Evolutionary conservation across 2,113 vertebrate genomes (phyloP), one percentile per base, ranked within the genome.

Genomic region (Brachyhypopomus gauderio): DNA sequence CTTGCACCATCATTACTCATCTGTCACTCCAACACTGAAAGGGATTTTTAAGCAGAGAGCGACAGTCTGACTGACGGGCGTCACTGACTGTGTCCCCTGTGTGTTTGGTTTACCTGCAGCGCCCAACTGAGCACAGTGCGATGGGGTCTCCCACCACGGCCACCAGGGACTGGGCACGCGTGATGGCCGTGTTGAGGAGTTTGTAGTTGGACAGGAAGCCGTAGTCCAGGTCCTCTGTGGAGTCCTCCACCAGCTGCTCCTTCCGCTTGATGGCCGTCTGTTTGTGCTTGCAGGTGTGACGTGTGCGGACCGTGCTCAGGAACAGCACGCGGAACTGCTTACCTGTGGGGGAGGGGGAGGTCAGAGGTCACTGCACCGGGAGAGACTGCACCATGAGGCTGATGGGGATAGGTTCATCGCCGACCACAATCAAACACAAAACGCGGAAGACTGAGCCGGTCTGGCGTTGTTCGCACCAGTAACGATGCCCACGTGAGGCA

Each of bases 181-280:
- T 99, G 92, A 99, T 98, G 93, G 97, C 98, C 34, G 98, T 99
- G 91, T 99, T 99, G 63, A 99, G 97, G 80, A 99, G 97, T 88
- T 98, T 99, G 92, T 98, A 98, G 91, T 99, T 99, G 76, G 98
- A 99, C 73, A 99, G 92, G 91, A 99, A 99, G 82, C 98, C 98
- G 25, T 99, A 99, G 93, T 99, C 98, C 75, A 99, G 94, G 82
- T 99, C 98, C 80, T 99, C 97, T 0, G 97, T 98, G 2, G 98
- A 98, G 90, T 99, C 98, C 92, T 99, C 97, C 86, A 98, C 92
- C 56, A 98, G 93, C 89, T 99, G 98, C 75, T 99, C 98, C 91
- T 98, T 98, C 81, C 97, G 94, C 91, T 98, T 98, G 89, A 99
- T 98, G 79, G 97, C 97, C 0, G 97, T 98, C 93, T 99, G 97